Conservation (phyloP, 2,888 invertebrate genomes). For the Lamproptera curius region DNA sequence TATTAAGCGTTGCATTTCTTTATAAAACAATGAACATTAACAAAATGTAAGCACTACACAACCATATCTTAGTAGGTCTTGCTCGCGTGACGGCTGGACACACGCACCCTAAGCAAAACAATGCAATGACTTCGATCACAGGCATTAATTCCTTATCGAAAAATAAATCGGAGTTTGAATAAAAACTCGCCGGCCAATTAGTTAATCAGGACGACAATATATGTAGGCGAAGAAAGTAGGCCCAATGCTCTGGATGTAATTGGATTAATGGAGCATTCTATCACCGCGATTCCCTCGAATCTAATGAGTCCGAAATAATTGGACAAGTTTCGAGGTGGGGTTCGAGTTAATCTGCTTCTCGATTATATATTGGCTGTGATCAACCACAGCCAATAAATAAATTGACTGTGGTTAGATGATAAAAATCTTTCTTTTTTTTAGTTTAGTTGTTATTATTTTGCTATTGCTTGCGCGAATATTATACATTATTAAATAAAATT, state of each 20-base stretch:
- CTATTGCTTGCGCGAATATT: too few species aligned
- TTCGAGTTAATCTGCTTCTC: neutral
- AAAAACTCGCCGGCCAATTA: constrained; percentile 1
- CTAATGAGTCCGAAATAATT: constrained; percentile 1
- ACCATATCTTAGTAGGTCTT: neutral
- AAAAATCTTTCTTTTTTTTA: too few species aligned
- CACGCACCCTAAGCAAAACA: constrained; percentile 47
- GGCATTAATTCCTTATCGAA: constrained; percentile 31
- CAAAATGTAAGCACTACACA: too few species aligned
- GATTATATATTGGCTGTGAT: too few species aligned
- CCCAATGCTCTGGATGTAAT: constrained; percentile 23
- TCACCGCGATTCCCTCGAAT: constrained; percentile 8
- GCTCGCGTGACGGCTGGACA: constrained; percentile 44
- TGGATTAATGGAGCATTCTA: constrained; percentile 13
- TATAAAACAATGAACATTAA: too few species aligned
- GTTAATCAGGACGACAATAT: constrained; percentile 9
- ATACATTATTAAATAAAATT: too few species aligned
- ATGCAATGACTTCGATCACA: constrained; percentile 43
- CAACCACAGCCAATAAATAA: too few species aligned
- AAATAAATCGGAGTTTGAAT: constrained; percentile 25
- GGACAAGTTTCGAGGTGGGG: neutral
- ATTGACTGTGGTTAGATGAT: too few species aligned
- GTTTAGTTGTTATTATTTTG: too few species aligned
- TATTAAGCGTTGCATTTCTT: too few species aligned
- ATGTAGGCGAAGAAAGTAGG: constrained; percentile 24